Evolutionary conservation across 2,888 invertebrate genomes (phyloP).

Genomic region (Nymphalis polychloros): DNA sequence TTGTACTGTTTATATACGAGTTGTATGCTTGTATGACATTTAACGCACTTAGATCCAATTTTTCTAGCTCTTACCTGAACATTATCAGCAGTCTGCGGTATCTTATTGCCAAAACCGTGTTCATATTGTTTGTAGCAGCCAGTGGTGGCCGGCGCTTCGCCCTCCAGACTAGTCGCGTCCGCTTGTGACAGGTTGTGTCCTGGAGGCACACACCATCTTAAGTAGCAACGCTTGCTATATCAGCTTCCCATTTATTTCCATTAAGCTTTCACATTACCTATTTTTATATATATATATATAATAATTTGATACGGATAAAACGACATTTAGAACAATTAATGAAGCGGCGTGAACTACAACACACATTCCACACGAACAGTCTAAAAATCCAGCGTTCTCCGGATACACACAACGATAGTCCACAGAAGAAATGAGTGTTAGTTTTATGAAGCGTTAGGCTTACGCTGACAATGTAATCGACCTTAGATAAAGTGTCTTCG

Average conservation of each 20-base stretch:
- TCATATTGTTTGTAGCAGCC: constrained; percentile 91
- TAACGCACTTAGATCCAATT: constrained; percentile 3
- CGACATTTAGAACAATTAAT: constrained; percentile 58
- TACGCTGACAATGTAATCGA: constrained; percentile 80
- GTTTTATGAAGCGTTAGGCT: constrained; percentile 80
- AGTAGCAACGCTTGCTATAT: constrained; percentile 71
- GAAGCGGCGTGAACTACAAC: constrained; percentile 77
- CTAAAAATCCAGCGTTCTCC: constrained; percentile 76
- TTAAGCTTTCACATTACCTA: constrained; percentile 53
- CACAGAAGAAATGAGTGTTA: constrained; percentile 68
- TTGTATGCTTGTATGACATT: constrained; percentile 2
- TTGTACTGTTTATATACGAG: no score
- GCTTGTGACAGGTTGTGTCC: constrained; percentile 96
- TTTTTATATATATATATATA: constrained; percentile 41
- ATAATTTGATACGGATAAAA: constrained; percentile 44
- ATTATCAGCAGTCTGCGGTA: constrained; percentile 64
- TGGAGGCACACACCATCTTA: constrained; percentile 82
- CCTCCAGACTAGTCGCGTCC: constrained; percentile 92
- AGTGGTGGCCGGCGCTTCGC: constrained; percentile 87
- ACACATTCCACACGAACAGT: constrained; percentile 78
- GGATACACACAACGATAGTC: constrained; percentile 77
- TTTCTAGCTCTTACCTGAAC: constrained; percentile 61
- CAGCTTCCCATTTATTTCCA: constrained; percentile 50
- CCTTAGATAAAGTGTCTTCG: constrained; percentile 79
- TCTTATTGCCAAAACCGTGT: constrained; percentile 80